A percentile compares a stretch with the other conserved stretches of the same genome.
Evolutionary conservation across 2,113 vertebrate species (phyloP).

Genomic region (Leptobrachium leishanense): DNA sequence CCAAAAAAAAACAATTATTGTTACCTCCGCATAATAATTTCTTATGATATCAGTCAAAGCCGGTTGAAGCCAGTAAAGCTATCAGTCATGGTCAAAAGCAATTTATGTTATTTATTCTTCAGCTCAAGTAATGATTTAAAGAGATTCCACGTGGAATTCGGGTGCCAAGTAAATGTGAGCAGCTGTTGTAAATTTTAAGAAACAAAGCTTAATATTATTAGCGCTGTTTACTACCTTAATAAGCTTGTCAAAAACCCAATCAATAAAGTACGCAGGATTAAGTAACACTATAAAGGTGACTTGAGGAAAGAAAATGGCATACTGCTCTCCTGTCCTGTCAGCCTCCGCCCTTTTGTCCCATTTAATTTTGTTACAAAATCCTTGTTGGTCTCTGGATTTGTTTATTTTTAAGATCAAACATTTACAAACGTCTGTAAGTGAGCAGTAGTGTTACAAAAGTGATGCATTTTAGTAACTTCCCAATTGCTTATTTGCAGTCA

Average conservation of each 20-base stretch:
- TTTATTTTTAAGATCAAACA: too few relatives aligned
- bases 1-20: constrained; percentile 14
- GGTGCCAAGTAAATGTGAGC: constrained; percentile 19
- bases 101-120: constrained; percentile 24
- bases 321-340: background rate
- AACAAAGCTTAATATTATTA: background rate
- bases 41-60: constrained; percentile 17
- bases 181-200: constrained; percentile 14
- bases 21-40: constrained; percentile 23
- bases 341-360: too few relatives aligned
- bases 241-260: background rate
- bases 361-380: too few relatives aligned
- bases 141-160: constrained; percentile 12
- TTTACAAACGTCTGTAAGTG: too few relatives aligned
- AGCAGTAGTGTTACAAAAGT: too few relatives aligned
- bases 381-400: too few relatives aligned
- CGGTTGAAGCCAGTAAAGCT: background rate
- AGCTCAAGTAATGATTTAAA: constrained; percentile 20
- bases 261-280: background rate
- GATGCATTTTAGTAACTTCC: too few relatives aligned
- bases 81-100: background rate
- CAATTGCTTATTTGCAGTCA: too few relatives aligned
- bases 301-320: background rate
- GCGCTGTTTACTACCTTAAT: fast-evolving
- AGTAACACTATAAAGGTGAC: background rate